Conservation (phyloP, 2,113 vertebrate genomes). For the Acanthisitta chloris region DNA sequence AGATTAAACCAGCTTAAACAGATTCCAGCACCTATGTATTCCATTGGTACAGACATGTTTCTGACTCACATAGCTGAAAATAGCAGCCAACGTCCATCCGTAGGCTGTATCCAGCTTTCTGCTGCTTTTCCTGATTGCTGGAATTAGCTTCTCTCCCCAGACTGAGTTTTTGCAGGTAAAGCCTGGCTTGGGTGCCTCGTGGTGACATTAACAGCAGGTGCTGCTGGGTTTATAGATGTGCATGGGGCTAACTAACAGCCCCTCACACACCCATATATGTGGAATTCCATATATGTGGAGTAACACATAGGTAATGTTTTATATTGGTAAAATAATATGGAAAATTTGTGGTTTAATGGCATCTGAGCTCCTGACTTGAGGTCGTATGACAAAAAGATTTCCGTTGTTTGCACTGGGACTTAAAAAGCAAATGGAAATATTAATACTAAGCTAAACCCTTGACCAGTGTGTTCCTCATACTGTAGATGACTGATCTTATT, state of each 20-base stretch:
- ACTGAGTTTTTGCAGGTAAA: neutral
- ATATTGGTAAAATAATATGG: neutral
- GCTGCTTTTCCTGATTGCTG: neutral
- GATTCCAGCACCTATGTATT: neutral
- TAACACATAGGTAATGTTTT: neutral
- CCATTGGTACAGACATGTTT: neutral
- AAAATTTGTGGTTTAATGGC: neutral
- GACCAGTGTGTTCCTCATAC: neutral
- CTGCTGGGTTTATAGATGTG: neutral
- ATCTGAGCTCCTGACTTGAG: neutral
- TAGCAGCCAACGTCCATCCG: rapidly evolving
- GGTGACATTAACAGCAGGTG: neutral
- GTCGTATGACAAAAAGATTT: neutral
- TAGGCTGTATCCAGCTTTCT: neutral
- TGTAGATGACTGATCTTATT: neutral
- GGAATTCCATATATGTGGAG: neutral
- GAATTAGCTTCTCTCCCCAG: neutral
- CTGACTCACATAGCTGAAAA: neutral
- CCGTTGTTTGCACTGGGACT: neutral
- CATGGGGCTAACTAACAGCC: neutral
- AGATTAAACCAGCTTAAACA: neutral
- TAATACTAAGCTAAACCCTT: neutral
- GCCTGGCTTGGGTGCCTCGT: neutral
- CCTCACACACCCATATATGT: neutral
- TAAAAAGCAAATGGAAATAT: neutral